Evolutionary conservation across 2,797 vertebrate genomes (phyloP), one percentile per base, ranked within the genome.

Genomic region (Hozukius guyotensis): DNA sequence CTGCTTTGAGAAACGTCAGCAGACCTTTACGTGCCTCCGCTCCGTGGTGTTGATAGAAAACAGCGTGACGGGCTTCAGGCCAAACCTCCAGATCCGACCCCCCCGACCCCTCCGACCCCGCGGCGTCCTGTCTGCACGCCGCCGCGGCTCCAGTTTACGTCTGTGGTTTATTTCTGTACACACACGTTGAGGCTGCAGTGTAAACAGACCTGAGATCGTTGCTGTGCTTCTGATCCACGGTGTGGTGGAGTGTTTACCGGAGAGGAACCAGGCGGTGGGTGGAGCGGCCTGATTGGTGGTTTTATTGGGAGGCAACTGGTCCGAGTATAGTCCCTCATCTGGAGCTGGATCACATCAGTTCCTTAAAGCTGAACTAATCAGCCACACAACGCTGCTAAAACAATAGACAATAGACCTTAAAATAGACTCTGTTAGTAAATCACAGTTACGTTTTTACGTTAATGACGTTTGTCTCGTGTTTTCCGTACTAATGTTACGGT

Each of bases 271-370:
- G 61, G 65, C 65, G 20, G 89, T 76, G 55, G 88, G 89, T 32
- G 85, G 71, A 85, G 77, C 66, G 52, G 12, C 80, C 25, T 90
- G 90, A 92, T 91, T 91, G 89, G 86, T 84, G 86, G 87, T 34
- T 65, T 27, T 20, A 27, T 20, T 9, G 20, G 20, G 62, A 56
- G 34, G 31, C 31, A 65, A 60, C 36, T 9, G 64, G 32, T 72
- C 61, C 68, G 74, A 38, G 74, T 75, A 71, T 5, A 74, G 72
- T 57, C 32, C 25, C 24, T 53, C 18, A 13, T 62, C 22, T 77
- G 22, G 25, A 34, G 36, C 63, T 32, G 5, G 0, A 18, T 22
- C 61, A 9, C 70, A 10, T 34, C 49, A 13, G 2, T 6, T 36
- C 27, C 36, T 63, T 11, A 9, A 38, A 66, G 71, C 20, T 25